These are phyloP conservation scores for Pygoscelis adeliae DNA, from an alignment of 2,113 vertebrate species.

Conservation along the genomic window DNA sequence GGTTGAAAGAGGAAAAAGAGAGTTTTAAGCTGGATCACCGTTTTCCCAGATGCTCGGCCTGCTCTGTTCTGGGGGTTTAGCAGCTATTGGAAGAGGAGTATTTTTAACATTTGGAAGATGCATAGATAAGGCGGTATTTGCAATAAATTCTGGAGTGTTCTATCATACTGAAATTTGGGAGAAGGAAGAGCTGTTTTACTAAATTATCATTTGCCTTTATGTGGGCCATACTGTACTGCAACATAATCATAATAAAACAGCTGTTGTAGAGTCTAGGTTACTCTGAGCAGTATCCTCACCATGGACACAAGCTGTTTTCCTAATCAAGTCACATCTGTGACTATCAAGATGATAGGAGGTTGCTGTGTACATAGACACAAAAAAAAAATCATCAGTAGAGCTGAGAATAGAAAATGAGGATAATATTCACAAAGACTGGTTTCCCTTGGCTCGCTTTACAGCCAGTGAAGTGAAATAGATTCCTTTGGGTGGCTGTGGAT, in stretches of 20 bases:
- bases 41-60: background rate
- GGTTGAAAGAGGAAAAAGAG: background rate
- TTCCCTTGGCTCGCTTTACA: background rate
- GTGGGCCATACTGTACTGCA: background rate
- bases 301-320: constrained; percentile 18
- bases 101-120: background rate
- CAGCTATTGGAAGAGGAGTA: background rate
- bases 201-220: background rate
- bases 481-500: background rate
- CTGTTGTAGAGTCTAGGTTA: background rate
- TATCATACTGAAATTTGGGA: background rate
- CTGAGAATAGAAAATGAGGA: background rate
- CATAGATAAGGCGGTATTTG: background rate
- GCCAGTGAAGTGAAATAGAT: background rate
- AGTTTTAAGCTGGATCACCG: fast-evolving
- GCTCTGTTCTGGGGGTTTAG: background rate
- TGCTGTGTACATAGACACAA: background rate
- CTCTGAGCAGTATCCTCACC: background rate
- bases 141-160: background rate
- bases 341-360: background rate
- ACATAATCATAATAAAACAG: background rate
- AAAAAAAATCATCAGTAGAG: background rate
- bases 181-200: background rate
- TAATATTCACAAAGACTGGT: background rate
- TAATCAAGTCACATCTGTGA: background rate